phyloP scores from a whole-genome alignment of 2,113 vertebrate genomes.

The Thalassarche chlororhynchos region DNA sequence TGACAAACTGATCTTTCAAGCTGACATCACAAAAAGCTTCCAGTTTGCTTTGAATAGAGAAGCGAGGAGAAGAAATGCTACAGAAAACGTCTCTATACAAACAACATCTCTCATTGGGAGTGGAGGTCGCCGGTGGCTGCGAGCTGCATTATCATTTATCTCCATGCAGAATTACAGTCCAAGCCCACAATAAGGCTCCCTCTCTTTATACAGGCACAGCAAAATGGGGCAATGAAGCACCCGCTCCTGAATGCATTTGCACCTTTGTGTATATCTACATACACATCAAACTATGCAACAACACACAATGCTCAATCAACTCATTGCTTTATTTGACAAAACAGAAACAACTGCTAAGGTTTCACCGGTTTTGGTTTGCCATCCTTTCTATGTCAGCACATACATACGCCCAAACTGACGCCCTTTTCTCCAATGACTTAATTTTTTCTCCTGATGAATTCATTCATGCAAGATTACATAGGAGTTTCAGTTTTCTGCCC shows the following conservation, averaged over 20 bases:
- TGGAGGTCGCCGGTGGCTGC: neutral
- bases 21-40: neutral
- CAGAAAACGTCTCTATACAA: neutral
- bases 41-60: neutral
- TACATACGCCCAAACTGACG: accelerated
- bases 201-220: no score
- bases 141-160: neutral
- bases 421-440: neutral
- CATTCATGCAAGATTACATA: neutral
- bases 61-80: neutral
- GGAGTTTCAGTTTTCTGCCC: neutral
- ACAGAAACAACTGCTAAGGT: neutral
- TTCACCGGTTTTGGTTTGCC: neutral
- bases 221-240: neutral
- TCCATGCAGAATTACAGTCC: neutral
- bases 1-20: neutral
- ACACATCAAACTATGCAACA: neutral
- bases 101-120: neutral
- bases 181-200: neutral
- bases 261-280: neutral
- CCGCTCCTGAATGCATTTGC: neutral
- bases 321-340: neutral
- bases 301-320: neutral
- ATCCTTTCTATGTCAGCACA: neutral
- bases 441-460: neutral